Percentiles rank a stretch among this genome's conserved stretches.
These are phyloP conservation scores for Watsonalla binaria DNA, from an alignment of 2,888 invertebrate genomes.

Conservation along the genomic window DNA sequence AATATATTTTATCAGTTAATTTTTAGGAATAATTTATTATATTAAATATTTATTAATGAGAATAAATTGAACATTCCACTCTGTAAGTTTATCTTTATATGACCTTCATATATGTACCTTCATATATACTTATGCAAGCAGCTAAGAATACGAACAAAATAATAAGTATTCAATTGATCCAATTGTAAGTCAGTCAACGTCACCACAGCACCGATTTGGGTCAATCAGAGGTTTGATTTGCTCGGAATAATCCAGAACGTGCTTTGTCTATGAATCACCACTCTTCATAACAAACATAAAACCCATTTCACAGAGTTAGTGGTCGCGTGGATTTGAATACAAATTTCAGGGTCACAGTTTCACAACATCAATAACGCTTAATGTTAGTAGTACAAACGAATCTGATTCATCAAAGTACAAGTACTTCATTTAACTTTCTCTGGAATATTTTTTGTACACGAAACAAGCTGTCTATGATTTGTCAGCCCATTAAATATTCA, in stretches of 20 bases:
- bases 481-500: constrained; percentile 2
- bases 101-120: too few species aligned
- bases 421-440: too few species aligned
- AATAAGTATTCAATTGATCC: background rate
- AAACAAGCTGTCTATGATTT: background rate
- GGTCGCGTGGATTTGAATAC: background rate
- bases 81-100: too few species aligned
- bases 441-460: too few species aligned
- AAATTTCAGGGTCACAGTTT: constrained; percentile 3
- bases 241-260: constrained; percentile 7
- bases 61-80: too few species aligned
- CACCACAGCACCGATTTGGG: background rate
- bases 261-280: constrained; percentile 6
- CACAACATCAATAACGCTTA: background rate
- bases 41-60: too few species aligned
- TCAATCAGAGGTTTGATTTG: constrained; percentile 5
- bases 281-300: constrained; percentile 2
- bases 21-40: too few species aligned
- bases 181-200: background rate
- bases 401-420: background rate
- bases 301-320: constrained; percentile 1
- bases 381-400: background rate
- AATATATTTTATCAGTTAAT: too few species aligned
- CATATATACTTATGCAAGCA: background rate
- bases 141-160: background rate